A percentile compares a stretch with the other conserved stretches of the same genome.
phyloP scores from a whole-genome alignment of 2,113 vertebrate species.

The Chloroceryle aenea region DNA sequence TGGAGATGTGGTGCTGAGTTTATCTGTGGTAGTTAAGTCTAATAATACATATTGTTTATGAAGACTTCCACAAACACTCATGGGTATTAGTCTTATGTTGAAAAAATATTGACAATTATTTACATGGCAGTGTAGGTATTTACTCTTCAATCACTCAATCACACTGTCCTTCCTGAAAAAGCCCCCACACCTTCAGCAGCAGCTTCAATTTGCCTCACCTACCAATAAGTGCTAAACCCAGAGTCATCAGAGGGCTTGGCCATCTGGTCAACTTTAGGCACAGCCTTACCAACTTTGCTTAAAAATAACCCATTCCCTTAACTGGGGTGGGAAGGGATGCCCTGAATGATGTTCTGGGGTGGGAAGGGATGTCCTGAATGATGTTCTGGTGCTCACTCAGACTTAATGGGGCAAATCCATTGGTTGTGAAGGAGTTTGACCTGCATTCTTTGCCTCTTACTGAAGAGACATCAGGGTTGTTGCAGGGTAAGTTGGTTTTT shows the following conservation, averaged over 20 bases:
- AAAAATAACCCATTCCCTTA: background rate
- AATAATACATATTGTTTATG: background rate
- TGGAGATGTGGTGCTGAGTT: background rate
- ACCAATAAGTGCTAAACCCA: background rate
- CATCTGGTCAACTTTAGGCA: background rate
- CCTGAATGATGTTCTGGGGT: background rate
- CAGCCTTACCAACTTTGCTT: background rate
- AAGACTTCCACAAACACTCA: background rate
- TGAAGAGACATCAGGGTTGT: background rate
- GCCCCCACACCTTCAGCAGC: rapidly evolving
- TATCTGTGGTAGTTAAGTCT: background rate
- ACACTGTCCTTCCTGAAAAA: background rate
- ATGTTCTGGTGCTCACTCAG: background rate
- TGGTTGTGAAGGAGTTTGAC: background rate
- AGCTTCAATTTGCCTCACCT: background rate
- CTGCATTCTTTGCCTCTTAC: background rate
- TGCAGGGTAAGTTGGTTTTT: background rate
- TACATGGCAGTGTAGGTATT: background rate
- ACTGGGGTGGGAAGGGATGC: background rate
- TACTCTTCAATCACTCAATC: background rate
- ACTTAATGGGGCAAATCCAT: background rate
- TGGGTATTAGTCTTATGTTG: background rate
- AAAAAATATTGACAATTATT: background rate
- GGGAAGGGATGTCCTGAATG: background rate
- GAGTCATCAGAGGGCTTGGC: background rate